Base-by-base conservation (phyloP, 2,113 vertebrate species). In the Microtus oregoni region DNA sequence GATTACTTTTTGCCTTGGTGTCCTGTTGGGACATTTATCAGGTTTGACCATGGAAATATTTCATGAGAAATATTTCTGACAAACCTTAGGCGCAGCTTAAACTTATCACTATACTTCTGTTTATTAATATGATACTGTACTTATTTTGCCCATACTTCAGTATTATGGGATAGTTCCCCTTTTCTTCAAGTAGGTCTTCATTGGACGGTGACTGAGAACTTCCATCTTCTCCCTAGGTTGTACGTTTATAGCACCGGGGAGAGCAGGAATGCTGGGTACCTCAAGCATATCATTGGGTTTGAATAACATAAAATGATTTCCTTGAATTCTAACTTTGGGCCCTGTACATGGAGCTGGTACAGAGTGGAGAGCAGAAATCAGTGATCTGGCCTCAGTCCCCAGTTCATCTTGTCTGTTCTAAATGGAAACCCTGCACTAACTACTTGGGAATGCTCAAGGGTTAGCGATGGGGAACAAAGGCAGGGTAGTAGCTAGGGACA, bases 61-160 rank as follows among this genome's bases (percentile, higher is more conserved):
- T 93, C 75, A 89, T 78, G 65, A 95, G 90, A 96, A 97, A 70
- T 63, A 88, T 68, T 96, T 97, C 76, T 92, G 87, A 86, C 94
- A 87, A 88, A 91, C 19, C 44, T 32, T 70, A 70, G n/a, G 19
- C 13, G 1, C 17, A 50, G 44, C 44, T 44, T 44, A 44, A 44
- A 44, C 44, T 44, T 35, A 11, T 14, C 38, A 6, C 50, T 35
- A 13, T 50, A n/a, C 30, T 47, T 44, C 41, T 22, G 63, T 50
- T 86, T 50, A 50, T 30, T 47, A 86, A 63, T 4, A 47, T 83
- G 89, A 58, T 68, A 76, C n/a, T 76, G 3, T 61, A 73, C 75
- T 94, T 78, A 92, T 96, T 93, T 91, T 24, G 82, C 47, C 61
- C 20, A 15, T 96, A 81, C 94, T 86, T 97, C 82, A 67, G 72